phyloP scores from a whole-genome alignment of 2,797 vertebrate species.

The Choloepus didactylus region DNA sequence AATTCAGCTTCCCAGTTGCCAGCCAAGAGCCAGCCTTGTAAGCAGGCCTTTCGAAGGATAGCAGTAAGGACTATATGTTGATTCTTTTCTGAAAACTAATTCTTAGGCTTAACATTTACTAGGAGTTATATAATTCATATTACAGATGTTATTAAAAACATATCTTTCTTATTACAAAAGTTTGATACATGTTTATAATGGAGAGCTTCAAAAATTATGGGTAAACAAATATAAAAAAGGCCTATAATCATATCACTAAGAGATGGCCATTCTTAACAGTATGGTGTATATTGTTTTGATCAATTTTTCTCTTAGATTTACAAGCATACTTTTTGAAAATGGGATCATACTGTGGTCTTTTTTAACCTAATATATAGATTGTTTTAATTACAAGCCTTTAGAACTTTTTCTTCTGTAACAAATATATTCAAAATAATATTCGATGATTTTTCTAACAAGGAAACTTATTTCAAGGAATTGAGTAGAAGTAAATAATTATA shows the following conservation, averaged over 20 bases:
- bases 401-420: not conserved
- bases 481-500: not conserved
- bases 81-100: not conserved
- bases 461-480: slow-evolving; percentile 25
- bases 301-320: slow-evolving; percentile 1
- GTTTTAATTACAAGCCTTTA: not conserved
- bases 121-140: not conserved
- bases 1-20: not conserved
- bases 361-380: not conserved
- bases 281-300: not conserved
- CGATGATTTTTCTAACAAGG: not conserved
- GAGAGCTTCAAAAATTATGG: not conserved
- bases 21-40: not conserved
- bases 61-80: not conserved
- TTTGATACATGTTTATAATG: not conserved
- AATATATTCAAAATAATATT: not conserved
- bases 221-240: not conserved
- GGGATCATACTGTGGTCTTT: not conserved
- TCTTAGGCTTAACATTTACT: not conserved
- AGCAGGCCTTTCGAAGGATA: not conserved
- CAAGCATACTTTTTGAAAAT: not conserved
- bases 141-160: not conserved
- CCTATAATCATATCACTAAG: not conserved
- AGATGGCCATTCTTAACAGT: not conserved
- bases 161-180: not conserved